Conservation (phyloP, 92 coral and sea anemone species). For the Epizoanthus fatuus region DNA sequence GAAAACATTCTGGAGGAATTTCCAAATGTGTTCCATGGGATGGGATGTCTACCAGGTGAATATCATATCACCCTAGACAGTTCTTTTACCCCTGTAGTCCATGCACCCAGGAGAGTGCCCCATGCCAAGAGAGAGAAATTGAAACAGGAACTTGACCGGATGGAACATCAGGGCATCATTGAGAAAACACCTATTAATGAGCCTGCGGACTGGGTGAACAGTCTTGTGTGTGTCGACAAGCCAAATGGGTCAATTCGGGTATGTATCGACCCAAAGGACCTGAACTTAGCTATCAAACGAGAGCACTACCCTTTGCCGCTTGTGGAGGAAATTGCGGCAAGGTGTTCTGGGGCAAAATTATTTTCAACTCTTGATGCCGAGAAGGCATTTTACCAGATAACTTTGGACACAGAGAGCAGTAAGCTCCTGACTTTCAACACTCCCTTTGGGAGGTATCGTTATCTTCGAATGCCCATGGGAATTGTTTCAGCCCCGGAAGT, state of each 20-base stretch:
- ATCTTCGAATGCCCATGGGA: not conserved
- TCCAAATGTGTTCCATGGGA: constrained; percentile 47
- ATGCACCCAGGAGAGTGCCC: constrained; percentile 60
- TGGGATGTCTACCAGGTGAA: constrained; percentile 51
- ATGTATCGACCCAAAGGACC: no score
- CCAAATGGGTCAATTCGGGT: no score
- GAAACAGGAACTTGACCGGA: no score
- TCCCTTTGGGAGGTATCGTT: not conserved
- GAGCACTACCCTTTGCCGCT: no score
- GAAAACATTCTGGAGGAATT: constrained; percentile 43
- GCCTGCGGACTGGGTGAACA: no score
- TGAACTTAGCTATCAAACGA: no score
- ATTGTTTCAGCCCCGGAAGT: constrained; percentile 11
- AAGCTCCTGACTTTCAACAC: constrained; percentile 12
- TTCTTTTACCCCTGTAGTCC: constrained; percentile 48
- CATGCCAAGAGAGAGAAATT: no score
- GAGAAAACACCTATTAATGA: no score
- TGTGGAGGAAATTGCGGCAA: not conserved
- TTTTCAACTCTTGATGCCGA: constrained; percentile 58
- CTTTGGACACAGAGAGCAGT: constrained; percentile 25
- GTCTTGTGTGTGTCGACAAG: no score
- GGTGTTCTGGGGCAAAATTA: constrained; percentile 34
- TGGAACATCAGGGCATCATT: no score
- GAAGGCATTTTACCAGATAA: constrained; percentile 50
- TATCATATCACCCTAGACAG: constrained; percentile 53